These are phyloP conservation scores for Kryptopterus vitreolus DNA, from an alignment of 2,797 vertebrate genomes.

Conservation along the genomic window DNA sequence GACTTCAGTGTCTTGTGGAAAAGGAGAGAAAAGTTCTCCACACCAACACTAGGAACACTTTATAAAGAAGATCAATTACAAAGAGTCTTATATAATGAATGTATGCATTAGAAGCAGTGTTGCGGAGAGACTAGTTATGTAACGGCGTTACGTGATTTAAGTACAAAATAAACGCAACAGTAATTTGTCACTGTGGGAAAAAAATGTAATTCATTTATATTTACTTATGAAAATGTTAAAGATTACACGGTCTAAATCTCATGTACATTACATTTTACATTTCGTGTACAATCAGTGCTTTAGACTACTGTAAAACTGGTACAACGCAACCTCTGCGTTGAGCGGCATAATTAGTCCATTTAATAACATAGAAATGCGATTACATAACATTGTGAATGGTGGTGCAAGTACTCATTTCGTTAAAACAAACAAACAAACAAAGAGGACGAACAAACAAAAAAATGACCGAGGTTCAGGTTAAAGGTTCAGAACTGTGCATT, in stretches of 20 bases:
- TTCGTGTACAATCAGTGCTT: no score
- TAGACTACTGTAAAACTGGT: no score
- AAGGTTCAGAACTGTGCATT: background rate
- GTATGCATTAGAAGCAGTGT: background rate
- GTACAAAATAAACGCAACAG: no score
- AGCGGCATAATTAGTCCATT: background rate
- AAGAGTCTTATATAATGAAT: slow-evolving; percentile 19
- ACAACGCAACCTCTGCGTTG: background rate
- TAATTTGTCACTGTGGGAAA: no score
- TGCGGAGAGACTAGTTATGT: no score
- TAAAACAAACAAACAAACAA: background rate
- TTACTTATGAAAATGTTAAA: no score
- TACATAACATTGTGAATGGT: background rate
- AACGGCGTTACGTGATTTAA: no score
- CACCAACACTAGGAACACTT: background rate
- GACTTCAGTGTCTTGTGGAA: slow-evolving; percentile 30
- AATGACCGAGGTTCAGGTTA: background rate
- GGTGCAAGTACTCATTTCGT: background rate
- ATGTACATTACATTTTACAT: no score
- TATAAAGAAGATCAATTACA: slow-evolving; percentile 24
- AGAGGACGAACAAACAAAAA: no score
- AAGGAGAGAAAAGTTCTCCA: slow-evolving; percentile 15
- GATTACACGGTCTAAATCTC: no score
- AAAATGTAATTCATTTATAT: no score
- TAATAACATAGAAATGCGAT: background rate